A percentile compares a stretch with the other conserved stretches of the same genome.
phyloP scores from a whole-genome alignment of 2,888 invertebrate genomes.

The Bruchidius siliquastri region DNA sequence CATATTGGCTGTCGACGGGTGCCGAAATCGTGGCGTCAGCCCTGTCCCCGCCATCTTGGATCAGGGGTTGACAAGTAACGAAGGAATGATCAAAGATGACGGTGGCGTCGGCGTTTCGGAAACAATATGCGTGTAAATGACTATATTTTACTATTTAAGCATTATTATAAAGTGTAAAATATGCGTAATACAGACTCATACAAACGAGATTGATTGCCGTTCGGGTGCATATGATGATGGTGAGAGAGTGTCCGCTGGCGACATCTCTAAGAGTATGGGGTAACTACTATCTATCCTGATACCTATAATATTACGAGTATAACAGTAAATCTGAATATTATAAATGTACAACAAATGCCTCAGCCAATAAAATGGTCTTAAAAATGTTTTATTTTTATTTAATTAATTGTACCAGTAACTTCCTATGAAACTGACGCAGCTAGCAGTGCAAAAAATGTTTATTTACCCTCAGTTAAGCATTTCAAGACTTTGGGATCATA shows the following conservation, averaged over 20 bases:
- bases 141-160: constrained; percentile 43
- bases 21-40: constrained; percentile 7
- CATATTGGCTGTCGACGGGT: constrained; percentile 2
- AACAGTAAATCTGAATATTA: constrained; percentile 46
- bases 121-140: constrained; percentile 35
- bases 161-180: constrained; percentile 33
- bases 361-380: constrained; percentile 49
- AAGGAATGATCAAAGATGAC: neutral
- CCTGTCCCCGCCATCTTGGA: constrained; percentile 18
- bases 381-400: constrained; percentile 28
- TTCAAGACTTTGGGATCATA: no score
- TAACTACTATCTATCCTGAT: constrained; percentile 44
- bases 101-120: neutral
- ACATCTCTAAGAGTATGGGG: constrained; percentile 43
- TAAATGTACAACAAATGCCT: constrained; percentile 51
- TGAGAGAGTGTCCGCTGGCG: constrained; percentile 24
- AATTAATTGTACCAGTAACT: constrained; percentile 10
- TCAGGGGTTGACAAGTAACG: neutral
- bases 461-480: no score
- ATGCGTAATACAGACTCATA: constrained; percentile 21
- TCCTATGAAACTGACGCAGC: neutral
- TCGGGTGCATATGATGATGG: constrained; percentile 2
- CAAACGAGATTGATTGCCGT: constrained; percentile 18
- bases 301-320: constrained; percentile 44
- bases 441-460: no score